Evolutionary conservation across 1,140 invertebrate species (phyloP).

Genomic region (Parapsyche elsis): DNA sequence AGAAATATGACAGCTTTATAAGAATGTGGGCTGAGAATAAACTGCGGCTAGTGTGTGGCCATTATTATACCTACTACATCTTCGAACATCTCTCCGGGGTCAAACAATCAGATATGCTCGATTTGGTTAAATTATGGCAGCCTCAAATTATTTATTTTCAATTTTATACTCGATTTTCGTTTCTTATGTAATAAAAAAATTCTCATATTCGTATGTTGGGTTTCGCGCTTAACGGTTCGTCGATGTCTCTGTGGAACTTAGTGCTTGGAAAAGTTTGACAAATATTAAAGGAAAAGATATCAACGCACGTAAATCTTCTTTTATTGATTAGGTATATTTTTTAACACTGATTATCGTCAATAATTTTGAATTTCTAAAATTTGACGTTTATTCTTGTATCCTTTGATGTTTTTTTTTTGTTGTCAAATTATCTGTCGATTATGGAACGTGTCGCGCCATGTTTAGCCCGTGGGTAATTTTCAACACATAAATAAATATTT

Average conservation of each 20-base stretch:
- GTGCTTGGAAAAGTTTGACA: neutral
- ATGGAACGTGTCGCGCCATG: too few relatives aligned
- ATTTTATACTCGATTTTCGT: neutral
- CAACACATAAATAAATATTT: neutral
- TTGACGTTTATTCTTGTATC: too few relatives aligned
- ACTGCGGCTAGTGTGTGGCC: neutral
- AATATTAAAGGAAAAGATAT: too few relatives aligned
- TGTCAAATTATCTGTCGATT: too few relatives aligned
- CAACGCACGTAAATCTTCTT: too few relatives aligned
- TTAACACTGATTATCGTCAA: too few relatives aligned
- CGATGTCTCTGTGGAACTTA: neutral
- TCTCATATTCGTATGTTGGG: neutral
- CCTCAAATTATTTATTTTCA: neutral
- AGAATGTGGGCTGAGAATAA: slow-evolving; percentile 34
- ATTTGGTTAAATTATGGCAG: neutral
- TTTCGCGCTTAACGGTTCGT: neutral
- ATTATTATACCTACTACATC: too few relatives aligned
- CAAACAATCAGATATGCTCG: slow-evolving; percentile 18
- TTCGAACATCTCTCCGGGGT: slow-evolving; percentile 3
- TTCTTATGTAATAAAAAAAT: neutral
- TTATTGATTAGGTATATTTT: too few relatives aligned
- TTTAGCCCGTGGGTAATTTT: neutral
- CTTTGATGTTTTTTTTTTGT: too few relatives aligned
- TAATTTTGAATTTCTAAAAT: too few relatives aligned
- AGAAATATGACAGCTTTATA: slow-evolving; percentile 42